Evolutionary conservation across 2,113 vertebrate species (phyloP).

Genomic region (human (Homo sapiens)): DNA sequence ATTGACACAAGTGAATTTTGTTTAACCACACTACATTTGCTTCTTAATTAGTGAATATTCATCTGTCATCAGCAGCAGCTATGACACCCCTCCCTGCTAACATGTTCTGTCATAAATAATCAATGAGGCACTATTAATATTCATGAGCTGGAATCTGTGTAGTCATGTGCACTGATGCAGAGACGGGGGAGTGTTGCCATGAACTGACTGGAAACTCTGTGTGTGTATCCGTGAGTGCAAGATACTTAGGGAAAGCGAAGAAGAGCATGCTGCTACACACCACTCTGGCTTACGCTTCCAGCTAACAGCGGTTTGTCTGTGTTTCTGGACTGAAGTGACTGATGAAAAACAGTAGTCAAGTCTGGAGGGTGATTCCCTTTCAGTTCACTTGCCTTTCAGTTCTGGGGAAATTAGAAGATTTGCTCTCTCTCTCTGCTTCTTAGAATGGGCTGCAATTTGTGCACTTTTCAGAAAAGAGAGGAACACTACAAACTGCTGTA

Average conservation of each 20-base stretch:
- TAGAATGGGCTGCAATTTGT: constrained; percentile 99
- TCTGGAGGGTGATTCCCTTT: constrained; percentile 93
- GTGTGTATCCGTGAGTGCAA: constrained; percentile 85
- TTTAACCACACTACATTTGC: constrained; percentile 91
- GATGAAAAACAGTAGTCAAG: constrained; percentile 91
- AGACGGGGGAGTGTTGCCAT: constrained; percentile 94
- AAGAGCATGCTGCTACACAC: constrained; percentile 87
- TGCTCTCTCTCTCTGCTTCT: constrained; percentile 85
- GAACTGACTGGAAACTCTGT: constrained; percentile 93
- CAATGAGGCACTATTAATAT: constrained; percentile 92
- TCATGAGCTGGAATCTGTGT: constrained; percentile 94
- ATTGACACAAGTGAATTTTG: constrained; percentile 91
- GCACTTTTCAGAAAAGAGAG: constrained; percentile 98
- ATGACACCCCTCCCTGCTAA: constrained; percentile 89
- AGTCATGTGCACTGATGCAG: constrained; percentile 93
- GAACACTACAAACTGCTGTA: constrained; percentile 99
- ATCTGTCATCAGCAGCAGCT: constrained; percentile 86
- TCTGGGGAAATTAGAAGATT: constrained; percentile 90
- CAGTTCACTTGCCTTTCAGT: constrained; percentile 88
- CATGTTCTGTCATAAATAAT: constrained; percentile 93
- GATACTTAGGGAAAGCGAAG: constrained; percentile 86
- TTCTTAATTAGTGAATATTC: constrained; percentile 93
- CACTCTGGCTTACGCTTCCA: constrained; percentile 82
- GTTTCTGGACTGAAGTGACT: constrained; percentile 89
- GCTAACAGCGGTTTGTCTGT: constrained; percentile 86